Evolutionary conservation across 2,113 vertebrate genomes (phyloP), one percentile per base, ranked within the genome.

Genomic region (Ovibos moschatus): DNA sequence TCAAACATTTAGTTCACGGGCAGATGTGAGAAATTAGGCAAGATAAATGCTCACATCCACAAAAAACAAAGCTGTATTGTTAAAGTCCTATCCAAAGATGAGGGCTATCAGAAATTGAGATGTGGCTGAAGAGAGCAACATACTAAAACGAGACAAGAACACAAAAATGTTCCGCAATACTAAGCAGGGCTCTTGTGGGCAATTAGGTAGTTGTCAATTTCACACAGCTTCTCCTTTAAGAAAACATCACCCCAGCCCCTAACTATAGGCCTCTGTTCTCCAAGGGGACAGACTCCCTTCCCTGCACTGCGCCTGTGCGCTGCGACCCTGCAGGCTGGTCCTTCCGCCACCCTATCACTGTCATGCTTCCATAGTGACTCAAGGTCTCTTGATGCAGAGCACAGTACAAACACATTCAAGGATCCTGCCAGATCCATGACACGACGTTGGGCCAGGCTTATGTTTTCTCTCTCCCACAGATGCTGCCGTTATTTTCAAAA

Each of bases 401-500:
- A 60, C 23, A 71, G 76, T 1, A 47, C 95, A 97, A 27, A 86
- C 91, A 96, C 74, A 67, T 7, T 60, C 47, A 15, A 50, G 90
- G 28, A 83, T 91, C 78, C 82, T 95, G 89, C 84, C 89, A 97
- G 91, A 60, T 43, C 82, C 33, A 33, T 21, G 89, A 79, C 51
- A 89, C 19, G 27, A 47, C 82, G 53, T 30, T 27, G 58, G 94
- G 96, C 40, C 82, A 95, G 94, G 82, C 86, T 87, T 57, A 50
- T 55, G 92, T 94, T 92, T 93, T 83, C 93, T 95, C 71, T 85
- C 64, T 86, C 92, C 62, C 74, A 87, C 89, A 95, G 84, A 89
- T 45, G 71, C 60, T 97, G 89, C 85, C 55, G 74, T 89, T 84
- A 71, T 89, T 97, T 94, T 91, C 87, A 90, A 98, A 97, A 91